Base-by-base conservation (phyloP, 2,797 vertebrate genomes). In the Poeciliopsis turneri region DNA sequence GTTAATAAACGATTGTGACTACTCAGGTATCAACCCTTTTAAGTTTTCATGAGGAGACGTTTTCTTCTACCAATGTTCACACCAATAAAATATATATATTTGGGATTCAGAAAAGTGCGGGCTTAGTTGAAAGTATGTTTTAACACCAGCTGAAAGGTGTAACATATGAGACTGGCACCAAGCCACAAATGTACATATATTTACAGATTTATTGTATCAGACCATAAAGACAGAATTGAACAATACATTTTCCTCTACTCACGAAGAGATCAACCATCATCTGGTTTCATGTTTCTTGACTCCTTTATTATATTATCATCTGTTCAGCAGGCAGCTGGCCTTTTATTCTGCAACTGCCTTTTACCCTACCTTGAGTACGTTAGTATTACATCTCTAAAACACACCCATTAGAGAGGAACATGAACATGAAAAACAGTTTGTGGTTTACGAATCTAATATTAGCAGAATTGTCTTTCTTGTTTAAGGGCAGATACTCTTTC, bases 221-320 rank as follows among this genome's bases (percentile, higher is more conserved):
- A 28, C 66, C n/a, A 39, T 43, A n/a, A 4, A 70, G 68, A 78
- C 72, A 76, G n/a, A 71, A 87, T 80, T 84, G 71, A 74, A 85
- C 80, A 81, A 82, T 86, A 83, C 84, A 76, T 84, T 74, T 85
- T 91, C 80, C 87, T 75, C 70, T 86, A 82, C 82, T 89, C 70
- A 94, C 84, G 91, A 90, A 89, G 84, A 89, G 78, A 78, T 76
- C 66, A 73, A 77, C 64, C 72, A n/a, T 86, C 80, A 64, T 92
- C 78, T 81, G 93, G 90, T 94, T 87, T 94, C 90, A 87, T 87
- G 79, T 91, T 94, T 91, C 88, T 86, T 75, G 51, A 80, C 85
- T 88, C 53, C 46, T 81, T 76, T 88, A 85, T 93, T 90, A 86
- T 89, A 85, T 89, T 86, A 87, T 91, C 89, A 91, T 94, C 84